A percentile compares a stretch with the other conserved stretches of the same genome.
Conservation (phyloP, 2,113 vertebrate genomes). For the Peromyscus polionotus region DNA sequence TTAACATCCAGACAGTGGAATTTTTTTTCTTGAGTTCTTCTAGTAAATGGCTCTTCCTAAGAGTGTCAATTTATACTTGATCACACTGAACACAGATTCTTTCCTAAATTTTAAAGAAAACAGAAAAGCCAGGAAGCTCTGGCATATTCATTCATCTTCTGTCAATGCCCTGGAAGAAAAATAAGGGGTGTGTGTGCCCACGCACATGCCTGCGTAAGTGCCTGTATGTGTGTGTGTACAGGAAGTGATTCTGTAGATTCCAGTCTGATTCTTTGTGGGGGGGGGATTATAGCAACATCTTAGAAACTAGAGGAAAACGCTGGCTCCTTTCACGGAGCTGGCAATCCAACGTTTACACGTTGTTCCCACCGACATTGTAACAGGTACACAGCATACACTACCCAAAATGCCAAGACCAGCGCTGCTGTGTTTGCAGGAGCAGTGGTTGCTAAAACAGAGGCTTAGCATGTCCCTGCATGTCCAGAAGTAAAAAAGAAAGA, state of each 20-base stretch:
- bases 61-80: slow-evolving; percentile 58
- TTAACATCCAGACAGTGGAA: slow-evolving; percentile 28
- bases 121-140: slow-evolving; percentile 32
- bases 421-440: neutral
- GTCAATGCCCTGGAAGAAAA: slow-evolving; percentile 3
- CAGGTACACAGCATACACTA: neutral
- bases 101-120: slow-evolving; percentile 26
- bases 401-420: neutral
- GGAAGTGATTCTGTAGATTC: neutral
- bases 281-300: neutral
- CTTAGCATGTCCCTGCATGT: neutral
- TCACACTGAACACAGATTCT: neutral
- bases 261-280: neutral
- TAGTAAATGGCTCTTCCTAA: slow-evolving; percentile 61
- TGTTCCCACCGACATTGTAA: neutral
- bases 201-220: too few relatives aligned
- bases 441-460: neutral
- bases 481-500: neutral
- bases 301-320: neutral
- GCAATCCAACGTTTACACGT: neutral
- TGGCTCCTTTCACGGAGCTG: neutral
- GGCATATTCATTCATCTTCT: slow-evolving; percentile 5
- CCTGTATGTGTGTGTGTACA: neutral
- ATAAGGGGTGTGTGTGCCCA: neutral
- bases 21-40: slow-evolving; percentile 61